Evolutionary conservation across 2,113 vertebrate species (phyloP).

Genomic region (Nannospalax galili): DNA sequence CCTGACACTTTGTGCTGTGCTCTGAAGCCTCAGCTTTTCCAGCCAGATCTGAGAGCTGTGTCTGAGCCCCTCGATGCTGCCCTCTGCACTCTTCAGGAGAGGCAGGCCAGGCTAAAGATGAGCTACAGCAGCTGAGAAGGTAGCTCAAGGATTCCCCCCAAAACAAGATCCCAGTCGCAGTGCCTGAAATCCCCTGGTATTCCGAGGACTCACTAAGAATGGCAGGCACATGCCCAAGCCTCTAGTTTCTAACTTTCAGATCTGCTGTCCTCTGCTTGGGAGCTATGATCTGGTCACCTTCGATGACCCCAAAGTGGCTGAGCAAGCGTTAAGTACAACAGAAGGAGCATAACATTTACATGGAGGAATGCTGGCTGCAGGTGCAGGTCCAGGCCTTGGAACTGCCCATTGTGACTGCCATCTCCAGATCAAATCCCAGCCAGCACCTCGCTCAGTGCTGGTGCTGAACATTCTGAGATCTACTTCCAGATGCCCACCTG

Average conservation of each 20-base stretch:
- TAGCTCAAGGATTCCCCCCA: neutral
- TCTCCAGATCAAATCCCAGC: slow-evolving; percentile 83
- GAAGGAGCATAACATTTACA: slow-evolving; percentile 83
- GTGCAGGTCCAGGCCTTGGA: slow-evolving; percentile 87
- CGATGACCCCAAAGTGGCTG: slow-evolving; percentile 92
- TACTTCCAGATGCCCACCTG: slow-evolving; percentile 93
- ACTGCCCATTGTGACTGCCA: slow-evolving; percentile 83
- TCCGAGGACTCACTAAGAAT: slow-evolving; percentile 82
- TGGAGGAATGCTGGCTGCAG: slow-evolving; percentile 83
- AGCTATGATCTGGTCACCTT: slow-evolving; percentile 94
- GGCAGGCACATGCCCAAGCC: slow-evolving; percentile 39
- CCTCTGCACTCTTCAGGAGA: neutral
- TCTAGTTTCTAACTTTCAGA: slow-evolving; percentile 71
- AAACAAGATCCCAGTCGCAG: slow-evolving; percentile 79
- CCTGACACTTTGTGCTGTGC: too few relatives aligned
- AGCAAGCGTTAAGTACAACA: slow-evolving; percentile 83
- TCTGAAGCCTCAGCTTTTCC: too few relatives aligned
- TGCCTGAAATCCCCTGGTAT: slow-evolving; percentile 88
- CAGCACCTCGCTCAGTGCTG: slow-evolving; percentile 85
- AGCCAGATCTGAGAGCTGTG: too few relatives aligned
- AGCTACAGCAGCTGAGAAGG: slow-evolving; percentile 65
- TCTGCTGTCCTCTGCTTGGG: slow-evolving; percentile 88
- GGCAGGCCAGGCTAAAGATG: slow-evolving; percentile 57
- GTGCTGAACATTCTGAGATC: slow-evolving; percentile 93
- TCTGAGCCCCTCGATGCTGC: too few relatives aligned